Conservation (phyloP, 1,140 invertebrate species). For the Chrysoperla carnea region DNA sequence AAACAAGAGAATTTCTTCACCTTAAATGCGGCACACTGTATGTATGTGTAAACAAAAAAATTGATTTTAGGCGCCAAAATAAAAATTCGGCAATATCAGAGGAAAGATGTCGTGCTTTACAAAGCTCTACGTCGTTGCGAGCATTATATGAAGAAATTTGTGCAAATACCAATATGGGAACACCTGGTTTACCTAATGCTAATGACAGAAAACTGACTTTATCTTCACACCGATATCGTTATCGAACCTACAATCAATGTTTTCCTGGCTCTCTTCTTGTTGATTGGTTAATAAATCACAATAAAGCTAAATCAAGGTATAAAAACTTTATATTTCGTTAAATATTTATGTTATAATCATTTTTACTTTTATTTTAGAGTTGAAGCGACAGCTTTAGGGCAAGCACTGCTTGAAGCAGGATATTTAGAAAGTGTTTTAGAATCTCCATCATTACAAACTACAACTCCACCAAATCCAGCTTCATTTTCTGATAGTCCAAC, state of each 20-base stretch:
- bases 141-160: slow-evolving; percentile 55
- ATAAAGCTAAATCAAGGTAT: slow-evolving; percentile 38
- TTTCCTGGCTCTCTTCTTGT: slow-evolving; percentile 55
- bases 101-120: slow-evolving; percentile 40
- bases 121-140: slow-evolving; percentile 54
- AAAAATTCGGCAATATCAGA: slow-evolving; percentile 14
- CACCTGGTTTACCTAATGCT: slow-evolving; percentile 41
- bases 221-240: slow-evolving; percentile 40
- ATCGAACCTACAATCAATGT: slow-evolving; percentile 46
- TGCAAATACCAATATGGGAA: slow-evolving; percentile 29
- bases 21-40: too few relatives aligned
- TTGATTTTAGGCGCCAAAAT: too few relatives aligned
- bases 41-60: too few relatives aligned
- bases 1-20: too few relatives aligned
- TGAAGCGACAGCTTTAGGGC: slow-evolving; percentile 63
- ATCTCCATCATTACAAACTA: not conserved
- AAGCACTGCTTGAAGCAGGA: slow-evolving; percentile 59
- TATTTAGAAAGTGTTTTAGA: slow-evolving; percentile 53
- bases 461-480: slow-evolving; percentile 9
- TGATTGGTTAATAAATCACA: slow-evolving; percentile 56
- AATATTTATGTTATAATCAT: not conserved
- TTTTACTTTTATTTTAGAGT: slow-evolving; percentile 28
- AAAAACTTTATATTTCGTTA: slow-evolving; percentile 3
- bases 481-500: slow-evolving; percentile 34
- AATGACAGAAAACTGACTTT: slow-evolving; percentile 45